A percentile compares a stretch with the other conserved stretches of the same genome.
These are phyloP conservation scores for Blomia tropicalis DNA, from an alignment of 2,888 invertebrate species.

Conservation along the genomic window DNA sequence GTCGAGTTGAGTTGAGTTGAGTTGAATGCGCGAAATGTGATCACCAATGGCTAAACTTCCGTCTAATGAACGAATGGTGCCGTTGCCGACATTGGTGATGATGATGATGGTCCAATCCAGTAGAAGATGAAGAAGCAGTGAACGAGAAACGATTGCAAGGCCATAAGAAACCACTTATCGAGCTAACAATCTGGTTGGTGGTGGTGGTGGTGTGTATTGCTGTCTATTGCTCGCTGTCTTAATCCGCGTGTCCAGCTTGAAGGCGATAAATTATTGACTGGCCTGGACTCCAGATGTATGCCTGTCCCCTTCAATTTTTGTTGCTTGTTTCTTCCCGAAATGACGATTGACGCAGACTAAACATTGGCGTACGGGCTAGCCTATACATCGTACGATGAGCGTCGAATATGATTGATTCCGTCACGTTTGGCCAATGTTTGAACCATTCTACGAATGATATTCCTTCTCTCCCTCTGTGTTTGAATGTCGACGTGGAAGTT, in stretches of 20 bases:
- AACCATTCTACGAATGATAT: background rate
- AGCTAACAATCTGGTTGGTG: constrained; percentile 7
- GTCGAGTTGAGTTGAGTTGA: too few species aligned
- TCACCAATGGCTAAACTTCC: constrained; percentile 7
- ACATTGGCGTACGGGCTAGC: background rate
- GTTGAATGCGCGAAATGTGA: constrained; percentile 12
- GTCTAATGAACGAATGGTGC: background rate
- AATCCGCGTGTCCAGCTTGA: constrained; percentile 7
- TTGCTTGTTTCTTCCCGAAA: too few species aligned
- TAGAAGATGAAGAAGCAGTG: too few species aligned
- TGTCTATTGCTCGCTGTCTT: background rate
- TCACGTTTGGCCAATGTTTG: background rate
- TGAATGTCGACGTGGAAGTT: too few species aligned
- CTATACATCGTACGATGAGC: background rate
- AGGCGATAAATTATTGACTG: constrained; percentile 11
- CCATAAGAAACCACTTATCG: constrained; percentile 8
- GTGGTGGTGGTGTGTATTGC: too few species aligned
- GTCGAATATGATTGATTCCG: constrained; percentile 12
- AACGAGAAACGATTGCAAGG: too few species aligned
- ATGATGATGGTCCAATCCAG: too few species aligned
- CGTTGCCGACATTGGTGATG: too few species aligned
- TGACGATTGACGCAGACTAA: background rate
- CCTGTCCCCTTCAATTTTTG: too few species aligned
- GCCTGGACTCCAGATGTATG: constrained; percentile 5
- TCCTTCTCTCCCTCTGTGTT: too few species aligned